Conservation (phyloP, 2,113 vertebrate species). For the Polypterus bichir region DNA sequence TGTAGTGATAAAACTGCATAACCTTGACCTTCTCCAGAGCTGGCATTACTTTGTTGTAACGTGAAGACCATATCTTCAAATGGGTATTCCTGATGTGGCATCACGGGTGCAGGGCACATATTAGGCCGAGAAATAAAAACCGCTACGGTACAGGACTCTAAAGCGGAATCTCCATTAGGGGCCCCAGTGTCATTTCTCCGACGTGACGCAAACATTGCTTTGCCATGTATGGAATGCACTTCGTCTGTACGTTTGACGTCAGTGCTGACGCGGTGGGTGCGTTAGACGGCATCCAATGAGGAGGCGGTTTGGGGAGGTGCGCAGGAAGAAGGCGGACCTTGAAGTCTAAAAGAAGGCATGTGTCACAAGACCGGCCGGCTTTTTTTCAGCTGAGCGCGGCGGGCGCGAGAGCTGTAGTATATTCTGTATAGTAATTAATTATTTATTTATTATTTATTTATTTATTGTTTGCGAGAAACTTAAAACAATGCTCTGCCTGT, state of each 20-base stretch:
- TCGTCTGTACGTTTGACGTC: slow-evolving; percentile 19
- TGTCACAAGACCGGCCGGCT: slow-evolving; percentile 37
- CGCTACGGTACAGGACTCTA: too few relatives aligned
- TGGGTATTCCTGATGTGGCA: too few relatives aligned
- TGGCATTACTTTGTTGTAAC: too few relatives aligned
- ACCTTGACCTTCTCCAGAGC: too few relatives aligned
- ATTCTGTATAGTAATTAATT: neutral
- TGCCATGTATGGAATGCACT: slow-evolving; percentile 21
- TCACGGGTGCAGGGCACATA: too few relatives aligned
- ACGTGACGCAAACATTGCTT: neutral
- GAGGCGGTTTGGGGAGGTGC: neutral
- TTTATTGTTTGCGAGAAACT: slow-evolving; percentile 10
- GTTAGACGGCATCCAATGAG: slow-evolving; percentile 23
- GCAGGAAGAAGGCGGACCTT: slow-evolving; percentile 20
- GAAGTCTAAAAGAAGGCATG: slow-evolving; percentile 19
- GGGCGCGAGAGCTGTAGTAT: neutral
- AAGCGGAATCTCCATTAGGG: too few relatives aligned
- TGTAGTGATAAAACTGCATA: too few relatives aligned
- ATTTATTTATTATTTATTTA: slow-evolving; percentile 44
- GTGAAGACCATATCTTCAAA: too few relatives aligned
- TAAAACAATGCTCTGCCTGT: slow-evolving; percentile 71
- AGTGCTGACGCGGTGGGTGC: too few relatives aligned
- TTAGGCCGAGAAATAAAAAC: too few relatives aligned
- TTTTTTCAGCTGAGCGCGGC: slow-evolving; percentile 21
- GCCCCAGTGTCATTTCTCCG: neutral